Percentiles rank a stretch among this genome's conserved stretches.
Conservation (phyloP, 2,888 invertebrate genomes). For the Oxystoma pomonae region DNA sequence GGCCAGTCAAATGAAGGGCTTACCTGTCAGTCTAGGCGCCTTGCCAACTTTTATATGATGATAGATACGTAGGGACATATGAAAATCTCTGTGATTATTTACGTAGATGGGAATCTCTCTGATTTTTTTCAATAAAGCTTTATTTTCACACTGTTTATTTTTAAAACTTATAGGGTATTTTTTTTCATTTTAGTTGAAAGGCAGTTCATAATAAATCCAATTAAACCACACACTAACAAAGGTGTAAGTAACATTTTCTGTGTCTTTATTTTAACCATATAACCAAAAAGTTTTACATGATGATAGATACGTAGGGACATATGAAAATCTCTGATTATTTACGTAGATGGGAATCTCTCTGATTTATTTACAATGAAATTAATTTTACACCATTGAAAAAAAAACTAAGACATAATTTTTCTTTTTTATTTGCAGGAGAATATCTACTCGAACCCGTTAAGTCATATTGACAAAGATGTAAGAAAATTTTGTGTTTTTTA, state of each 20-base stretch:
- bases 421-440: slow-evolving; percentile 39
- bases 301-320: slow-evolving; percentile 8
- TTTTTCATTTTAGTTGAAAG: slow-evolving; percentile 40
- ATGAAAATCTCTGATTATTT: slow-evolving; percentile 6
- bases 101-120: not conserved
- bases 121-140: not conserved
- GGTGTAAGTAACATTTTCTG: not conserved
- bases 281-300: no score
- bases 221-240: not conserved
- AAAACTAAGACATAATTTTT: slow-evolving; percentile 10
- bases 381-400: not conserved
- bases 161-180: not conserved
- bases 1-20: no score
- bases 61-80: slow-evolving; percentile 8
- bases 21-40: no score
- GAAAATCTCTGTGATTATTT: slow-evolving; percentile 5
- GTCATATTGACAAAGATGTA: not conserved
- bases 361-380: not conserved
- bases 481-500: not conserved
- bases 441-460: slow-evolving; percentile 24
- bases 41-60: no score
- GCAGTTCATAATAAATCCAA: slow-evolving; percentile 28
- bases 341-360: not conserved
- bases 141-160: not conserved
- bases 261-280: no score